Evolutionary conservation across 2,888 invertebrate genomes (phyloP).

Genomic region (Archips xylosteana): DNA sequence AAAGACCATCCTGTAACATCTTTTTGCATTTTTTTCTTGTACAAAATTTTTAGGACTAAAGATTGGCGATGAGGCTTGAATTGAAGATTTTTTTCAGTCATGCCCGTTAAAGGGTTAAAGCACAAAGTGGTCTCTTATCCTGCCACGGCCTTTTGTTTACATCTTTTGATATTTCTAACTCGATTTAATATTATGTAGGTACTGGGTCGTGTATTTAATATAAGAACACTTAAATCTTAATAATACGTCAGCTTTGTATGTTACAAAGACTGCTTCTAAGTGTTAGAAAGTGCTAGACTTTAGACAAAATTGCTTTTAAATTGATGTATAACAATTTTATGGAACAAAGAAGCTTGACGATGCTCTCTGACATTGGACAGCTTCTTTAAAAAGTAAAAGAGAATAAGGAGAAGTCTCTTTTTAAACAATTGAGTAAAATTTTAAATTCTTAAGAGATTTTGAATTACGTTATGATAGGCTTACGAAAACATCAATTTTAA

Average conservation of each 20-base stretch:
- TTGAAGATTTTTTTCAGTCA: too few species aligned
- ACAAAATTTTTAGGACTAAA: too few species aligned
- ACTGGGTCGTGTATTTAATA: too few species aligned
- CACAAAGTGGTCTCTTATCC: too few species aligned
- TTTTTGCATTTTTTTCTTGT: too few species aligned
- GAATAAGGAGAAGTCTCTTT: neutral
- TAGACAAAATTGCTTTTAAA: neutral
- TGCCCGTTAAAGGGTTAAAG: too few species aligned
- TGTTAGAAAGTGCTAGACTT: neutral
- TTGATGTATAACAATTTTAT: neutral
- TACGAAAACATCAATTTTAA: neutral
- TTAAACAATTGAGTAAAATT: too few species aligned
- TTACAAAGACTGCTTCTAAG: neutral
- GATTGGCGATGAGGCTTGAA: too few species aligned
- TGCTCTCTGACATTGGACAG: neutral
- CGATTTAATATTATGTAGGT: too few species aligned
- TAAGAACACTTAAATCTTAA: neutral
- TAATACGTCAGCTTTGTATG: neutral
- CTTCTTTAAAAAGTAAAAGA: neutral
- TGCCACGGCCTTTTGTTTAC: neutral
- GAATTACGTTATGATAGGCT: neutral
- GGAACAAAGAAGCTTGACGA: neutral
- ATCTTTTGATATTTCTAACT: neutral
- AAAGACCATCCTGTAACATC: too few species aligned
- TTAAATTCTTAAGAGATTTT: too few species aligned